A percentile compares a stretch with the other conserved stretches of the same genome.
Conservation (phyloP, 92 coral and sea anemone genomes). For the Epizoanthus ramosus region DNA sequence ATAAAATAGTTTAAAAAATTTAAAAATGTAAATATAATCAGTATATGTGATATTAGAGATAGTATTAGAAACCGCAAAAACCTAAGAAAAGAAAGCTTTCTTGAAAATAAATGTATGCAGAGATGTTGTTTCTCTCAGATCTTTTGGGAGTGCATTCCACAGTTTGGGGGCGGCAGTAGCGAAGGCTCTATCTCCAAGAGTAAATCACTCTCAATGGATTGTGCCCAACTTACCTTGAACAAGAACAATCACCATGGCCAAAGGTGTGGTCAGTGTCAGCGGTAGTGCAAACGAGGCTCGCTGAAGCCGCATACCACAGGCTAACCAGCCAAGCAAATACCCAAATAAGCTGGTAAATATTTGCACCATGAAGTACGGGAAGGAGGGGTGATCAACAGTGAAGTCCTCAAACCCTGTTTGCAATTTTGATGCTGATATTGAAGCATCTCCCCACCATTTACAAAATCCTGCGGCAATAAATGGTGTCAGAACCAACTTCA, state of each 20-base stretch:
- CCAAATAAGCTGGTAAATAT: conserved; percentile 53
- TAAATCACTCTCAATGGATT: no score
- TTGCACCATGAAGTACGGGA: conserved; percentile 46
- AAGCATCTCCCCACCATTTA: conserved; percentile 12
- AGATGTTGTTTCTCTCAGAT: no score
- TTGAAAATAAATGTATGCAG: no score
- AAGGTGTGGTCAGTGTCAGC: conserved; percentile 49
- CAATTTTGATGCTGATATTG: conserved; percentile 11
- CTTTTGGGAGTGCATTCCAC: no score
- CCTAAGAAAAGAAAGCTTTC: no score
- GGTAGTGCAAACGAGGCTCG: conserved; percentile 60
- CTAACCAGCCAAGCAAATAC: conserved; percentile 49
- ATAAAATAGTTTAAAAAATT: no score
- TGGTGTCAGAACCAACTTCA: conserved; percentile 50
- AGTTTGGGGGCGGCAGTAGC: no score
- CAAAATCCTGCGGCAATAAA: conserved; percentile 54
- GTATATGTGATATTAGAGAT: no score
- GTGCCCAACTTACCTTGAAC: conserved; percentile 10
- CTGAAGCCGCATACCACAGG: conserved; percentile 58
- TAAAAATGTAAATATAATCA: no score
- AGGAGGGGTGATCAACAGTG: neutral
- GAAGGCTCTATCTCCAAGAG: no score
- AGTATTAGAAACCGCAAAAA: no score
- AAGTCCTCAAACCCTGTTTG: conserved; percentile 36
- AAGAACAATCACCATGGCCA: conserved; percentile 42